Conservation (phyloP, 2,888 invertebrate species). For the Cheiracanthium punctorium region DNA sequence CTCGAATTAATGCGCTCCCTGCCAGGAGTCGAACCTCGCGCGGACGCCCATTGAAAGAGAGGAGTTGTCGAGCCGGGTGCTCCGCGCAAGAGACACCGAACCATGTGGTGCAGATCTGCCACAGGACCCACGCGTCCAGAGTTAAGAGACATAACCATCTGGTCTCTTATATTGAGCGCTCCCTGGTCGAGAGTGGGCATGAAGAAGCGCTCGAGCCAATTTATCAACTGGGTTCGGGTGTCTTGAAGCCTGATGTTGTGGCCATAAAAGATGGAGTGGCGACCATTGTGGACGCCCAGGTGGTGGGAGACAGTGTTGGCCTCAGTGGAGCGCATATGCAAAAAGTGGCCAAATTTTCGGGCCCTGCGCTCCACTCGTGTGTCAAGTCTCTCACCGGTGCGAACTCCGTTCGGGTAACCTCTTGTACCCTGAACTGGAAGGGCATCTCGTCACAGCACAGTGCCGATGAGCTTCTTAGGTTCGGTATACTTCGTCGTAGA, state of each 20-base stretch:
- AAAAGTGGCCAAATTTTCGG: neutral
- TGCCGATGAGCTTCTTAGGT: too few relatives aligned
- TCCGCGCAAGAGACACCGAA: neutral
- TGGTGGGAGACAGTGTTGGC: neutral
- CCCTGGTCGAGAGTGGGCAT: neutral
- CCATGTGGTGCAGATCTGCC: neutral
- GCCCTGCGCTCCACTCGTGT: neutral
- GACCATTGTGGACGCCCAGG: neutral
- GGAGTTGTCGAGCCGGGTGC: constrained; percentile 9
- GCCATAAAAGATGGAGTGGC: neutral
- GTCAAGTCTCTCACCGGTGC: neutral
- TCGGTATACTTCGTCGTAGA: too few relatives aligned
- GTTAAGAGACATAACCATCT: neutral
- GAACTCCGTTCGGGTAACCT: neutral
- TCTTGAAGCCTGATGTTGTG: neutral
- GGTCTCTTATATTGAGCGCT: neutral
- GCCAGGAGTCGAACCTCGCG: neutral
- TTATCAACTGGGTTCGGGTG: neutral
- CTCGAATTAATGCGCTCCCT: neutral
- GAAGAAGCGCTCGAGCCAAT: neutral
- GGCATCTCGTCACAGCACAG: too few relatives aligned
- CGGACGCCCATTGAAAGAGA: neutral
- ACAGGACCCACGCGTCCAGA: neutral
- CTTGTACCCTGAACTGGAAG: neutral
- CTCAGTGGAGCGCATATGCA: neutral